Evolutionary conservation across 2,888 invertebrate genomes (phyloP).

Genomic region (Oligia strigilis): DNA sequence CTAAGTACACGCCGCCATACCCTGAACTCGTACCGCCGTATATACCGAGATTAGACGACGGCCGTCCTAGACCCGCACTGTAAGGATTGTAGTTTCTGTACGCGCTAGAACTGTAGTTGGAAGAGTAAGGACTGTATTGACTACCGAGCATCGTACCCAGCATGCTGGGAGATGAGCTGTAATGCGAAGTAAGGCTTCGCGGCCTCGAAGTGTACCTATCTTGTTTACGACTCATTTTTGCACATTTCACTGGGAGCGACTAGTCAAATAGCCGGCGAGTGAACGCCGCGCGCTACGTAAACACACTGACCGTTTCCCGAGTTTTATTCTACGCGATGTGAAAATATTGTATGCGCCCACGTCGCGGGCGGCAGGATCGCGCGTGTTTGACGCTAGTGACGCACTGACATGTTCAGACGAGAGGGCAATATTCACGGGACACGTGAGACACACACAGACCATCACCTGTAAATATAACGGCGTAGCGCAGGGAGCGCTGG

Average conservation of each 20-base stretch:
- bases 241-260: slow-evolving; percentile 76
- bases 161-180: slow-evolving; percentile 87
- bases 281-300: slow-evolving; percentile 80
- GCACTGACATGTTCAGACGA: slow-evolving; percentile 76
- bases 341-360: slow-evolving; percentile 86
- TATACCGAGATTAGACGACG: slow-evolving; percentile 85
- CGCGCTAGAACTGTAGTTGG: slow-evolving; percentile 81
- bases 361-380: slow-evolving; percentile 74
- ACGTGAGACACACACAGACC: slow-evolving; percentile 78
- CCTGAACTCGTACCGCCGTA: slow-evolving; percentile 92
- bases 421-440: slow-evolving; percentile 75
- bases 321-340: slow-evolving; percentile 80
- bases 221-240: slow-evolving; percentile 87
- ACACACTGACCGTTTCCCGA: slow-evolving; percentile 84
- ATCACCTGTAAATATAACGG: slow-evolving; percentile 85
- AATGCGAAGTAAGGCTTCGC: slow-evolving; percentile 84
- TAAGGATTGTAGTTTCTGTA: slow-evolving; percentile 88
- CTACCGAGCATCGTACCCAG: slow-evolving; percentile 83
- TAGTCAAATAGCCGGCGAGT: slow-evolving; percentile 71
- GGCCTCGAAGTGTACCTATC: slow-evolving; percentile 85
- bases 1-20: slow-evolving; percentile 93
- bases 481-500: slow-evolving; percentile 64
- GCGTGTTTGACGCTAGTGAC: slow-evolving; percentile 79
- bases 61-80: slow-evolving; percentile 83
- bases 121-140: slow-evolving; percentile 83